Percentiles rank a stretch among this genome's conserved stretches.
These are phyloP conservation scores for Gymnocheta viridis DNA, from an alignment of 2,888 invertebrate genomes.

Conservation along the genomic window DNA sequence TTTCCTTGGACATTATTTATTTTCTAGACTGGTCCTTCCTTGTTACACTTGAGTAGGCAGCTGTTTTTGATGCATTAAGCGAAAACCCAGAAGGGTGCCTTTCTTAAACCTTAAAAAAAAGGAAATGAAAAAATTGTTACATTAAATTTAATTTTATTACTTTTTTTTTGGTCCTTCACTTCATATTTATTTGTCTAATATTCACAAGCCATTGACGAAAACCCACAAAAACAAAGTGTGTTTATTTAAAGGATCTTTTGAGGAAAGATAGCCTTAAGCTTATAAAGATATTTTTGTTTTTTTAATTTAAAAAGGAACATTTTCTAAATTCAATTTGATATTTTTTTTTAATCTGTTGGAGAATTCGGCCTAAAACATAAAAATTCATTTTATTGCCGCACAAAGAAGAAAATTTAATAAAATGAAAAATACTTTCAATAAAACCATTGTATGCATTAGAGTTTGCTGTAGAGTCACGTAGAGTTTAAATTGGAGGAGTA, in stretches of 20 bases:
- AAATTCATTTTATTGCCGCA: conserved; percentile 55
- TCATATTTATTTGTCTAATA: conserved; percentile 50
- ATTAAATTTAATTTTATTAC: conserved; percentile 57
- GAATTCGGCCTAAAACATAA: conserved; percentile 46
- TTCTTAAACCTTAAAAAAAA: conserved; percentile 33
- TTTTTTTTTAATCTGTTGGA: conserved; percentile 31
- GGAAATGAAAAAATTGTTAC: conserved; percentile 33
- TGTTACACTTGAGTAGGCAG: not conserved
- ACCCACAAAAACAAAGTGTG: conserved; percentile 61
- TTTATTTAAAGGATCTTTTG: conserved; percentile 56
- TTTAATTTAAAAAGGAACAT: conserved; percentile 18
- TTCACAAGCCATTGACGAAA: conserved; percentile 62
- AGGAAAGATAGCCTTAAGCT: conserved; percentile 38
- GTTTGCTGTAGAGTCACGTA: conserved; percentile 31
- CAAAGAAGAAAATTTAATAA: conserved; percentile 46
- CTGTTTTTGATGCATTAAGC: conserved; percentile 12
- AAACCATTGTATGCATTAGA: conserved; percentile 13
- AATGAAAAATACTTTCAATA: conserved; percentile 15
- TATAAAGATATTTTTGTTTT: conserved; percentile 14
- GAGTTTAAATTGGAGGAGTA: conserved; percentile 11
- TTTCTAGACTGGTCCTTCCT: not conserved
- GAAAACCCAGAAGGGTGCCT: conserved; percentile 35
- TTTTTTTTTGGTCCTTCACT: conserved; percentile 9
- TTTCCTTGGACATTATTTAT: conserved; percentile 32
- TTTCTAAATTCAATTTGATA: conserved; percentile 34